Percentiles rank a stretch among this genome's conserved stretches.
Evolutionary conservation across 2,888 invertebrate species (phyloP).

Genomic region (Eudasyphora cyanicolor): DNA sequence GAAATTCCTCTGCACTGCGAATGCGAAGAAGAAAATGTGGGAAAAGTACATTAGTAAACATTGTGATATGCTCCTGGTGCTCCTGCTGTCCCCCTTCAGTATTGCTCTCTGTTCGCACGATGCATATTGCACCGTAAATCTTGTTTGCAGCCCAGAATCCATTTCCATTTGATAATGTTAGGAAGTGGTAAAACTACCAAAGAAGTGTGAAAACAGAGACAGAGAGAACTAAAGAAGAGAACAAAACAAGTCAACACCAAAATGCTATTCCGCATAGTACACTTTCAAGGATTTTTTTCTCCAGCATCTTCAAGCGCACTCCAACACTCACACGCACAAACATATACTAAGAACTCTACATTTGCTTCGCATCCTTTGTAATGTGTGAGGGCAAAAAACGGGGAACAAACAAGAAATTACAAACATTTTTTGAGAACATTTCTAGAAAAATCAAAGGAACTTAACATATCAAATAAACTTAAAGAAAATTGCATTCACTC

Average conservation of each 20-base stretch:
- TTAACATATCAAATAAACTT: constrained; percentile 37
- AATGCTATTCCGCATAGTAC: neutral
- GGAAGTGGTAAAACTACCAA: neutral
- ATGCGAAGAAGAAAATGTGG: constrained; percentile 5
- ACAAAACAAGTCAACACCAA: neutral
- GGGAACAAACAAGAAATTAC: neutral
- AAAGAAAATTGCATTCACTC: neutral
- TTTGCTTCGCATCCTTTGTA: too few species aligned
- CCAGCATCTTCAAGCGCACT: neutral
- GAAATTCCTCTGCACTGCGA: constrained; percentile 8
- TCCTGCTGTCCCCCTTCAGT: neutral
- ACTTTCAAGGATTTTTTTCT: neutral
- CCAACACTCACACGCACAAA: neutral
- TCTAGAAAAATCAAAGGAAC: constrained; percentile 4
- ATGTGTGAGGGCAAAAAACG: neutral
- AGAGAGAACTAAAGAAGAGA: neutral
- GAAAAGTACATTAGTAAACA: constrained; percentile 51
- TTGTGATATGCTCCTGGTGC: constrained; percentile 4
- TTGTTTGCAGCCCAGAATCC: constrained; percentile 30
- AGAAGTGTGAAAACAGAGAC: neutral
- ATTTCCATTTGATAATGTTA: constrained; percentile 46
- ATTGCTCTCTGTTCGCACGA: neutral
- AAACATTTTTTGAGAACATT: neutral
- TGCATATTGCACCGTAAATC: constrained; percentile 27
- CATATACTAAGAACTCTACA: too few species aligned